Percentiles rank a stretch among this genome's conserved stretches.
phyloP scores from a whole-genome alignment of 2,113 vertebrate genomes.

The Rhabdornis inornatus region DNA sequence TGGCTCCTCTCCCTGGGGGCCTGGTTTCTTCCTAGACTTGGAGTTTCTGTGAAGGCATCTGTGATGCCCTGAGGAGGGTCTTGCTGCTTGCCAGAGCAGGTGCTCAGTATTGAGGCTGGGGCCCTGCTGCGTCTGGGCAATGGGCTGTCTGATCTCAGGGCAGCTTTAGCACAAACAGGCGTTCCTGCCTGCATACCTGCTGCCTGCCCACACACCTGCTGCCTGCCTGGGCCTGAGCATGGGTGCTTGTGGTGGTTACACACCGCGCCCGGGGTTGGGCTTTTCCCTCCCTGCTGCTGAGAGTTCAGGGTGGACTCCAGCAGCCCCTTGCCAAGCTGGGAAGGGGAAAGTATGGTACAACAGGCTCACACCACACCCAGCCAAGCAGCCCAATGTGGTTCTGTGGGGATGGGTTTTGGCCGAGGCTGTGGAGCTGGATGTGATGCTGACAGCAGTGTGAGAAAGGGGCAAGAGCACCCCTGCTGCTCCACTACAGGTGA shows the following conservation, averaged over 20 bases:
- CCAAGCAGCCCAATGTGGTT: fast-evolving
- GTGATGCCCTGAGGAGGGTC: fast-evolving
- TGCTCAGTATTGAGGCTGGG: not conserved
- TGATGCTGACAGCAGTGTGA: not conserved
- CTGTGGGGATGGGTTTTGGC: not conserved
- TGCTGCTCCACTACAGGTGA: not conserved
- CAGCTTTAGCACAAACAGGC: not conserved
- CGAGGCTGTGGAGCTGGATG: not conserved
- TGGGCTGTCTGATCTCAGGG: not conserved
- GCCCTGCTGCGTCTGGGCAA: not conserved
- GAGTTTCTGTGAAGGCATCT: not conserved
- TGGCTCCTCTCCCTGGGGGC: not conserved
- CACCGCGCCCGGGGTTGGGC: fast-evolving
- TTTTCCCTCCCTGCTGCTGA: not conserved
- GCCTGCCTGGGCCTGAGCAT: not conserved
- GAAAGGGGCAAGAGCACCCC: not conserved
- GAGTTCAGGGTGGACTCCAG: not conserved
- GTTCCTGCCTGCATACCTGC: not conserved
- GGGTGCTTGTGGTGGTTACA: not conserved
- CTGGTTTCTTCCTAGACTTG: not conserved
- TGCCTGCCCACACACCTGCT: not conserved
- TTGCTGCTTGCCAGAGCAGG: not conserved
- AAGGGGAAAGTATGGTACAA: not conserved
- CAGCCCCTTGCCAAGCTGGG: not conserved
- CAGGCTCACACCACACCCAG: not conserved